Base-by-base conservation (phyloP, 37 sponge, comb jelly and placozoan genomes). In the Chondrosia reniformis region DNA sequence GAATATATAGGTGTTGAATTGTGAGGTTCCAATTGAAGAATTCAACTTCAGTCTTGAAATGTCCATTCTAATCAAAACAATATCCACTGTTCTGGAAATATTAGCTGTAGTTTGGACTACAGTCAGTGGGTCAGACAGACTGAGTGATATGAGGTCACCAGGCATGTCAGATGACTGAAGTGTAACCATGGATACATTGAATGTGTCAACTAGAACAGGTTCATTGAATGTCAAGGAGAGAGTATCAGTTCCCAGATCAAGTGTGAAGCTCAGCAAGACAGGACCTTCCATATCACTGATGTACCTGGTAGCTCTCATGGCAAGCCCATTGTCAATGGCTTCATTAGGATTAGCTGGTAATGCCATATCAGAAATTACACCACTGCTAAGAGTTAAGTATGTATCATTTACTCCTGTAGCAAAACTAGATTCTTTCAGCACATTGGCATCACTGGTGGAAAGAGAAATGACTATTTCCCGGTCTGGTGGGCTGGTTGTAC, bases 191-290 rank as follows among this genome's bases (percentile, higher is more conserved):
- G 84, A 45, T 2, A 78, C 54, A 33, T 84, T 54, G 43, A 93
- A 42, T 34, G 84, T 84, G 25, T 86, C 56, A 24, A 76, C 76
- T 37, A 73, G 57, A 7, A 95, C 81, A 45, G 96, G 96, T 58
- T 95, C 93, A 72, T 89, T 64, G 74, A 95, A 95, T 10, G 87
- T 84, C 30, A 95, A 22, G 15, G 52, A 13, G 15, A 95, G 76
- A 19, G 65, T 66, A 69, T 93, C 85, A 32, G 67, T 54, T 31
- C 75, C 31, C 4, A 92, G 83, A 63, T 95, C 76, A 38, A 95
- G 76, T 33, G 74, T 65, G 61, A 84, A 83, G 10, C 66, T 62
- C 25, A 55, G 40, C 13, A 95, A 45, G 1, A 45, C 45, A 1
- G 96, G 96, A n/a, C 86, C 84, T 30, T 76, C 55, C 7, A 45